Percentiles rank a stretch among this genome's conserved stretches.
Evolutionary conservation across 2,113 vertebrate species (phyloP).

Genomic region (Tachycineta bicolor): DNA sequence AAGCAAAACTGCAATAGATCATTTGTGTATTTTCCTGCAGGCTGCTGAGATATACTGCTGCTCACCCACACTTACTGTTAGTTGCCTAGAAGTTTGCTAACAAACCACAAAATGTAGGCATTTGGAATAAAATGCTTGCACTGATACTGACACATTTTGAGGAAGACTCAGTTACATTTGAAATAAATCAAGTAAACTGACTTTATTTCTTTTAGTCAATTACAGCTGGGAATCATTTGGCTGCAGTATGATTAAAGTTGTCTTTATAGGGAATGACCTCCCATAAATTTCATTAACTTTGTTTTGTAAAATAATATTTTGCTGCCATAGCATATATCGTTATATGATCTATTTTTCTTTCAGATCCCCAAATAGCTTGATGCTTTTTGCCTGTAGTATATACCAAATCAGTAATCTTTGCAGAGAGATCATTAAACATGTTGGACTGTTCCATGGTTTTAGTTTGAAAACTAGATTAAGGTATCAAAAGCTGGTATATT

Average conservation of each 20-base stretch:
- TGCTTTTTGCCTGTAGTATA: background rate
- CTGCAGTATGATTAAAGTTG: background rate
- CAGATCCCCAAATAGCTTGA: background rate
- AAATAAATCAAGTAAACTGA: background rate
- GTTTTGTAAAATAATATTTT: background rate
- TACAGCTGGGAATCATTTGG: background rate
- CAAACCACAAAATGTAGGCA: background rate
- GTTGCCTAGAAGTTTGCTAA: background rate
- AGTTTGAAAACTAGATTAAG: background rate
- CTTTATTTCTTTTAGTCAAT: background rate
- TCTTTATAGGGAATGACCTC: background rate
- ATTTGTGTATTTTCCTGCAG: background rate
- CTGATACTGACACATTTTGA: background rate
- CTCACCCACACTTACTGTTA: background rate
- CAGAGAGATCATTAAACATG: background rate
- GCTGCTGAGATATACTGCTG: background rate
- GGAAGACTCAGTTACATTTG: background rate
- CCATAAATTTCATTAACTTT: background rate
- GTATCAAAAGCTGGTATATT: background rate
- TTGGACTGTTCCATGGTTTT: background rate
- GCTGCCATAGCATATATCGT: background rate
- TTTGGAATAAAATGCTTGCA: background rate
- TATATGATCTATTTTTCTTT: background rate
- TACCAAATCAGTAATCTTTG: background rate
- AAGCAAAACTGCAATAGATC: background rate